Base-by-base conservation (phyloP, 2,797 vertebrate species). In the Manis javanica region DNA sequence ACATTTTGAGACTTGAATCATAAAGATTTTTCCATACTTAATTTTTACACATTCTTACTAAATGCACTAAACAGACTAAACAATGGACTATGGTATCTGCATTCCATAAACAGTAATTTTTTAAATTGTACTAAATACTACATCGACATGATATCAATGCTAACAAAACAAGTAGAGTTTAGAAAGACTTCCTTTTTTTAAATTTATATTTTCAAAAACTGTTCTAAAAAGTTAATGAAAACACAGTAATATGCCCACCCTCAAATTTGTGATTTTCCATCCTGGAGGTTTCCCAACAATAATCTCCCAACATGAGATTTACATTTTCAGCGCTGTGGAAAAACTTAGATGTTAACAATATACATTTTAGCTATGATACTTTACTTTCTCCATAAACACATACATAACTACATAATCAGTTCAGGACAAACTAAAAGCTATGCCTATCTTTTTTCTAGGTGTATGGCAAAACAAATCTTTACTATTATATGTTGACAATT, bases 341-440 rank as follows among this genome's bases (percentile, higher is more conserved):
- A 88, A 91, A 84, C 14, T n/a, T 85, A 77, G 42, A 81, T 19
- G 59, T 14, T 74, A 87, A 87, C 21, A 96, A 79, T 14, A 90
- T 66, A 34, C 51, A 86, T 92, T 97, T 49, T 96, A 85, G 84
- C 63, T 57, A 97, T 91, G 34, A 93, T 46, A 46, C 10, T 90
- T 94, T 93, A 46, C 96, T 84, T 34, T 39, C 34, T 92, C 49
- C 34, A 64, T 85, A 93, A 94, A 91, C 49, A 96, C 2, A 55
- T 64, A 66, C 61, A 16, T 39, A 66, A 94, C 69, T 90, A 86
- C 49, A 96, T 7, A 91, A 82, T 55, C 39, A 53, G 55, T 82
- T 83, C 21, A 0, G 2, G 59, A 79, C 5, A 46, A 95, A 88
- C 24, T 77, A 77, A 78, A 85, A 95, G 18, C 19, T 26, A 66